Evolutionary conservation across 2,888 invertebrate species (phyloP), one percentile per base, ranked within the genome.

Genomic region (Drosophila rellima): DNA sequence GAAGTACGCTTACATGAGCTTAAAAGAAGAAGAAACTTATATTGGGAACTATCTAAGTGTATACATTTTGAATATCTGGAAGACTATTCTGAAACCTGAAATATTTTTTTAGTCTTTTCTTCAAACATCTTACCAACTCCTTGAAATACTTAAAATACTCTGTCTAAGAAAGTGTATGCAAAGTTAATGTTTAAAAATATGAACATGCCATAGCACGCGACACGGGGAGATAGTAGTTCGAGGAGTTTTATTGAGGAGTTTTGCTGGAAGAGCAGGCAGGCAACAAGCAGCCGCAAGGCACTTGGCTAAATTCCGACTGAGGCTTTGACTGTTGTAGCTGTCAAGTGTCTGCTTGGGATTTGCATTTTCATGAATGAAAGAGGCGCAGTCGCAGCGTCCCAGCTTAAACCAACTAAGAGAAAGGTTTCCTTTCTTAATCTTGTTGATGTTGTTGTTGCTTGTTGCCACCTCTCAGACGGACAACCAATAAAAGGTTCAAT

Each of bases 291-390:
- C 82, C 82, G 69, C 48, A 23, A 88, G 83, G 73, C 88, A 85
- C 88, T 88, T 85, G 86, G 76, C 67, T 56, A 59, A 60, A 54
- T 60, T 45, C n/a, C 52, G 35, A 37, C 42, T 52, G 50, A 44
- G 63, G 11, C 68, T 64, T 40, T 59, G 66, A 37, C 74, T 70
- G 67, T 56, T 72, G 66, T 65, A 77, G 80, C 85, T 88, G 83
- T 83, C 83, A 83, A 83, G 83, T 83, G 87, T 33, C 73, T 70
- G 68, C 62, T 65, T 66, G 56, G 51, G 68, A 78, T 86, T 84
- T 86, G 78, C 74, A 89, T 87, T 86, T 86, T 87, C 74, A 86
- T 86, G 86, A 86, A 86, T 88, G 86, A 75, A 79, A 61, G 74
- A 64, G 67, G 40, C 67, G 56, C 74, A 66, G 62, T 55, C 18